These are phyloP conservation scores for Neoitamus cyanurus DNA, from an alignment of 2,888 invertebrate genomes.

Conservation along the genomic window DNA sequence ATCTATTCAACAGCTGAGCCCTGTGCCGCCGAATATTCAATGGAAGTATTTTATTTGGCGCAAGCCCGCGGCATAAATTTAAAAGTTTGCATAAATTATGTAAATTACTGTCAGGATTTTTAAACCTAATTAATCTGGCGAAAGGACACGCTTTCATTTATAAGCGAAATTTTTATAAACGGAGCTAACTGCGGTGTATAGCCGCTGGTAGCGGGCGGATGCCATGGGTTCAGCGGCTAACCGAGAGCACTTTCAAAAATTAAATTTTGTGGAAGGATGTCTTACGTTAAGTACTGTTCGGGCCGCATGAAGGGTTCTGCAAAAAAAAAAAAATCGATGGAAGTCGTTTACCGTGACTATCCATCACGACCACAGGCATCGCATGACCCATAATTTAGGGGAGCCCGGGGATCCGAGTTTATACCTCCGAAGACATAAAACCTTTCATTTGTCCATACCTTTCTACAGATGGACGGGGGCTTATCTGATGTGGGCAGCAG, in stretches of 20 bases:
- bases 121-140: slow-evolving; percentile 29
- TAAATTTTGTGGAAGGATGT: slow-evolving; percentile 41
- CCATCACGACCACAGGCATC: slow-evolving; percentile 47
- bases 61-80: slow-evolving; percentile 16
- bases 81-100: slow-evolving; percentile 40
- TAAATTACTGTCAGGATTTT: slow-evolving; percentile 19
- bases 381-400: slow-evolving; percentile 49
- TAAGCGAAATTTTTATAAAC: slow-evolving; percentile 6
- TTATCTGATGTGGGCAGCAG: slow-evolving; percentile 39
- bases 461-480: slow-evolving; percentile 31
- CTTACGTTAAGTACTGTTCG: slow-evolving; percentile 23
- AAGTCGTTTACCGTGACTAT: slow-evolving; percentile 44
- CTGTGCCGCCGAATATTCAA: not conserved
- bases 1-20: not conserved
- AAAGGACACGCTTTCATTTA: not conserved
- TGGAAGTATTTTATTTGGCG: not conserved
- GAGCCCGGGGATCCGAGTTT: slow-evolving; percentile 44
- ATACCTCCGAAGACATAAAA: slow-evolving; percentile 39
- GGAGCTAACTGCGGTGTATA: not conserved
- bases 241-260: slow-evolving; percentile 34
- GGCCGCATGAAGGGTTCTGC: slow-evolving; percentile 20
- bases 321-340: slow-evolving; percentile 20
- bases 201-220: not conserved
- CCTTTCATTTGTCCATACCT: slow-evolving; percentile 44
- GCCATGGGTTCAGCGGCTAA: not conserved